phyloP scores from a whole-genome alignment of 2,113 vertebrate genomes.

The Phyllostomus hastatus region DNA sequence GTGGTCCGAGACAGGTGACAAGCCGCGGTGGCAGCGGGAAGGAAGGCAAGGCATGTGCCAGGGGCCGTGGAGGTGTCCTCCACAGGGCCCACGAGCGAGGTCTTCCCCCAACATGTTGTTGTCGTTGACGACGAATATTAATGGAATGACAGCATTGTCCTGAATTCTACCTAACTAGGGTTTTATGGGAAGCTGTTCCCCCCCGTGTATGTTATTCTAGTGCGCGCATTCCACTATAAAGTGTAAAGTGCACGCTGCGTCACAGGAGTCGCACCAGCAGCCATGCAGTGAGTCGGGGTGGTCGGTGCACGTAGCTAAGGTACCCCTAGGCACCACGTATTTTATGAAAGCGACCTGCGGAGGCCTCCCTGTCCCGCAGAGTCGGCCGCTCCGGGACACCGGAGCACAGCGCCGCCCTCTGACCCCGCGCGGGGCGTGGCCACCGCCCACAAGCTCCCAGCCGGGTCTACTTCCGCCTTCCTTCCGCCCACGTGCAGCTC shows the following conservation, averaged over 20 bases:
- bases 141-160: not conserved
- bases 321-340: not conserved
- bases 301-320: not conserved
- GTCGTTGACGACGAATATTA: not conserved
- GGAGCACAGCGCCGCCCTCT: accelerated
- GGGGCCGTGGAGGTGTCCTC: not conserved
- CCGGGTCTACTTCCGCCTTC: not conserved
- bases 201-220: not conserved
- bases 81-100: not conserved
- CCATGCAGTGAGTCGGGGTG: not conserved
- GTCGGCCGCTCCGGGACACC: not conserved
- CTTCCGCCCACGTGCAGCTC: not conserved
- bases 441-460: not conserved
- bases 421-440: not conserved
- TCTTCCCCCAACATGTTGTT: not conserved
- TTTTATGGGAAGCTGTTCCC: not conserved
- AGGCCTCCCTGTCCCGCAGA: accelerated
- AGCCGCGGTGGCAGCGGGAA: accelerated
- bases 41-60: too few species aligned
- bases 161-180: not conserved
- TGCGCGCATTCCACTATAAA: not conserved
- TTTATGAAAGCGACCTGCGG: not conserved
- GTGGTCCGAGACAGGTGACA: not conserved
- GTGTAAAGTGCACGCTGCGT: not conserved
- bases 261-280: not conserved